Evolutionary conservation across 2,888 invertebrate species (phyloP), one percentile per base, ranked within the genome.

Genomic region (Chymomyza fuscimana): DNA sequence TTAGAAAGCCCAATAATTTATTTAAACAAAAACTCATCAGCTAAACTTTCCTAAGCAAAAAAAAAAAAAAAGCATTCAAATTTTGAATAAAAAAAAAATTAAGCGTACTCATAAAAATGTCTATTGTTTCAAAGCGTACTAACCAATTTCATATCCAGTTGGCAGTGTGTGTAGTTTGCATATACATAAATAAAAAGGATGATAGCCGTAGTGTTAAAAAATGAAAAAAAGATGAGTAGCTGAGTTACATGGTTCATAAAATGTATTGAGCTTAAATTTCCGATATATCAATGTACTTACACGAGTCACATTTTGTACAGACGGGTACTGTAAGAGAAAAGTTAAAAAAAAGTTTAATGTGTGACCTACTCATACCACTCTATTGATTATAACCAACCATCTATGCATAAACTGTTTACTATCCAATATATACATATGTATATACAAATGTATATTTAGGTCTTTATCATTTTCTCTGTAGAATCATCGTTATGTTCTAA

Each of bases 271-370:
- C 32, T 12, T 46, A 12, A 36, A 12, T 46, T 46, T 46, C 6
- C 12, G 12, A 12, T 12, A 12, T 10, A 19, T 46, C 22, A 3
- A 50, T 22, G 15, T 82, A 89, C 89, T 89, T 89, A 89, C 89
- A 59, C 90, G 90, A 70, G 89, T 78, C 66, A 87, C 87, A 77
- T 76, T 87, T 62, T 82, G 76, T 68, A 81, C 77, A 60, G 87
- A 76, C 60, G 90, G 89, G 65, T 89, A 88, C 89, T 89, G 89
- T 75, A 89, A 89, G 29, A 76, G 63, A 86, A 74, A 75, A 72
- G 59, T 19, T 4, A 52, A 52, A 54, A n/a, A 9, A 19, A 19
- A 5, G 19, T 19, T 54, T 54, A 22, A 54, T 54, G 9, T 54
- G 54, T 16, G 54, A n/a, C 22, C 54, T 16, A n/a, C 51, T 51